Percentiles rank a stretch among this genome's conserved stretches.
phyloP scores from a whole-genome alignment of 2,113 vertebrate genomes.

The Stercorarius parasiticus region DNA sequence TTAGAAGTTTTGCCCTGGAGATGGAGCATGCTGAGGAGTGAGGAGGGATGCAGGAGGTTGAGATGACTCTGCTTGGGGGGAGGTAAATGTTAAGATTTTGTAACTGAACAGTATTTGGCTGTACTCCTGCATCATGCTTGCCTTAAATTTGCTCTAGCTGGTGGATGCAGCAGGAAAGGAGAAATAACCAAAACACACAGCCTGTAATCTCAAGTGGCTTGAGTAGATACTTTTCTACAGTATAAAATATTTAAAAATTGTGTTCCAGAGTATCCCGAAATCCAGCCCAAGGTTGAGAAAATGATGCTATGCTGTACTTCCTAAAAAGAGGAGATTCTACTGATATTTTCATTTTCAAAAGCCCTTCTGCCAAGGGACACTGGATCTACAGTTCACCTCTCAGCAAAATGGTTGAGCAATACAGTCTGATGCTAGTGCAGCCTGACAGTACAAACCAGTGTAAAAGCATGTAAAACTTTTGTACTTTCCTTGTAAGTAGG shows the following conservation, averaged over 20 bases:
- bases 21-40: neutral
- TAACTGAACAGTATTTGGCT: neutral
- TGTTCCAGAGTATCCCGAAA: neutral
- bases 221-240: neutral
- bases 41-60: neutral
- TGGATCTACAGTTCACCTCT: neutral
- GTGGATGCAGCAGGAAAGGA: rapidly evolving
- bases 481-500: neutral
- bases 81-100: neutral
- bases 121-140: neutral
- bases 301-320: neutral
- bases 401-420: neutral
- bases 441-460: neutral
- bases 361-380: neutral
- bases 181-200: neutral
- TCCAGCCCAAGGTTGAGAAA: neutral
- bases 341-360: neutral
- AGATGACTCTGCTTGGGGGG: neutral
- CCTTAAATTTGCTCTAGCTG: neutral
- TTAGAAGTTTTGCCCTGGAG: neutral
- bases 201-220: neutral
- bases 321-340: neutral
- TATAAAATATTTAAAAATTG: neutral
- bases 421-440: neutral
- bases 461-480: neutral